Percentiles rank a stretch among this genome's conserved stretches.
These are phyloP conservation scores for Valencia hispanica DNA, from an alignment of 2,797 vertebrate species.

Conservation along the genomic window DNA sequence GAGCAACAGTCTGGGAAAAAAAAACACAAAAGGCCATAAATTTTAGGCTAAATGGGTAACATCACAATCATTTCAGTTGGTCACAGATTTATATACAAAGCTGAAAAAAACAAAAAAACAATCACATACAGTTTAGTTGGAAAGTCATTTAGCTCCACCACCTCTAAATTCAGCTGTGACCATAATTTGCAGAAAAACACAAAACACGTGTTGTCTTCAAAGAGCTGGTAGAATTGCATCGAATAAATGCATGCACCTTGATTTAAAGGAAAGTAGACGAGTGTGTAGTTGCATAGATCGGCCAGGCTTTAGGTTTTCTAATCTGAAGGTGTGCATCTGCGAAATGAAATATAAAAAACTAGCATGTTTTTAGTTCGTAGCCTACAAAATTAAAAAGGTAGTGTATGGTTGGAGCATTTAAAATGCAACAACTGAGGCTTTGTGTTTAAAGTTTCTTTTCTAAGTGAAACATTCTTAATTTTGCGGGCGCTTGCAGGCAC, in stretches of 20 bases:
- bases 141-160: slow-evolving; percentile 4
- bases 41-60: slow-evolving; percentile 24
- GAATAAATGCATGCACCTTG: slow-evolving; percentile 2
- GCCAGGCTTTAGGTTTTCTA: not conserved
- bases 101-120: slow-evolving; percentile 20
- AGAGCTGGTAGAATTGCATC: slow-evolving; percentile 18
- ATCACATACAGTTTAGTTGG: slow-evolving; percentile 24
- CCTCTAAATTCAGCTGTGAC: not conserved
- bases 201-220: slow-evolving; percentile 16
- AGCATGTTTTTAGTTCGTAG: not conserved
- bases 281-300: slow-evolving; percentile 45
- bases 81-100: slow-evolving; percentile 40
- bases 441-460: not conserved
- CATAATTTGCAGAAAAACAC: not conserved
- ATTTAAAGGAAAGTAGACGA: slow-evolving; percentile 4
- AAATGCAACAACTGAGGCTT: slow-evolving; percentile 9
- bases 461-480: not conserved
- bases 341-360: not conserved
- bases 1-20: slow-evolving; percentile 27
- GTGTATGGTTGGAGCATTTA: slow-evolving; percentile 1
- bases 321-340: slow-evolving; percentile 3
- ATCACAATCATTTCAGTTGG: slow-evolving; percentile 33
- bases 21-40: slow-evolving; percentile 4
- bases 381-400: slow-evolving; percentile 13
- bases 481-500: slow-evolving; percentile 15